Base-by-base conservation (phyloP, 2,888 invertebrate species). In the Dicyrtomina minuta region DNA sequence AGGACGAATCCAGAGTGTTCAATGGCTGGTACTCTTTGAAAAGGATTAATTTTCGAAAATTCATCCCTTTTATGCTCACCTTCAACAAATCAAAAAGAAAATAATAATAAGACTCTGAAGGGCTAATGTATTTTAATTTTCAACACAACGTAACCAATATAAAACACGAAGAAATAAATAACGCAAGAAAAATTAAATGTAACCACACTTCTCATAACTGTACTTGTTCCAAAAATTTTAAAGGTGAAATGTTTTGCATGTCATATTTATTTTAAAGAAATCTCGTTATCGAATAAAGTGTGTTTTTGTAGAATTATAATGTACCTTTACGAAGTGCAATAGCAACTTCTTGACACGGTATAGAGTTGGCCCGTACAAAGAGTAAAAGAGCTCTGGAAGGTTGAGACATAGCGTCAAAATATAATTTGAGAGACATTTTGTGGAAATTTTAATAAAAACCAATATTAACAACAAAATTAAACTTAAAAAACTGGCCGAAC, bases 1-100 rank as follows among this genome's bases (percentile, higher is more conserved):
- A 84, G 77, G 22, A 80, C 77, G 76, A 84, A 84, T 12, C 82
- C 84, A 79, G 82, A 79, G 72, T 84, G 82, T 70, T 83, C 82
- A 53, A 84, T 80, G 10, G 80, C 82, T 20, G 84, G 84, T 1
- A 84, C 83, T 59, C 79, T 78, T 55, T 81, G 78, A 71, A 83
- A 82, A 13, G 83, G 83, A 74, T 83, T 83, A 12, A 84, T 79
- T 43, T 73, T 70, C 17, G 78, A 78, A 76, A 78, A 84, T 44
- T 82, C 83, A 15, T 81, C 81, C 4, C 77, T 77, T 13, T 80
- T 72, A 74, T 84, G 78, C 22, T 77, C 74, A 13, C 72, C 77
- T 77, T 26, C 8, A 53, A 53, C n/a, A 59, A 24, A 43, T 46
- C 13, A 15, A 61, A 22, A 15, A 46, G 33, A 33, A 33, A 33